Base-by-base conservation (phyloP, 2,888 invertebrate genomes). In the Drosophila buzzatii region DNA sequence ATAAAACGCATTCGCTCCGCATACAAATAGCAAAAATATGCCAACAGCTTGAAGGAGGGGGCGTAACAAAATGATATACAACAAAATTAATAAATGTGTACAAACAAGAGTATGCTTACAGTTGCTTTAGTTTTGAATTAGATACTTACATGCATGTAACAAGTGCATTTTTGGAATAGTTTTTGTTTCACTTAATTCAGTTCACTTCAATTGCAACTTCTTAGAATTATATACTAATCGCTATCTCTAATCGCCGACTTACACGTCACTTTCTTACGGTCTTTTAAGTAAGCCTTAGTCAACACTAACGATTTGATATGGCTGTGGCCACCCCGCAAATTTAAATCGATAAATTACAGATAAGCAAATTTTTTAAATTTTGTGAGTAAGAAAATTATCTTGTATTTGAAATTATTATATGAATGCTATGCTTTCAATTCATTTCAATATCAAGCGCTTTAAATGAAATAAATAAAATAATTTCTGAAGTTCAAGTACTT, bases 1-100 rank as follows among this genome's bases (percentile, higher is more conserved):
- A 89, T 97, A 97, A 55, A 97, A 93, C 53, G 94, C 90, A 44
- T 55, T 76, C 2, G 70, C 53, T 57, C 59, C 49, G 27, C 71
- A 73, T 3, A 79, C 41, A 27, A 78, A 59, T 39, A 89, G 70
- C 75, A 89, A 56, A 65, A 88, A 79, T 47, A 89, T 58, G 66
- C 65, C 65, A 23, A 71, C 81, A 31, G 70, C 84, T 85, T 47
- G 12, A 16, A 8, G 8, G 9, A 10, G 39, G 33, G 56, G 44
- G 62, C 51, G 64, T 60, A 45, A 45, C 7, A 6, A 39, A 20
- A 10, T 39, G 0, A n/a, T n/a, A 33, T 18, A 51, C 3, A 18
- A 51, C 1, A 51, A 20, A 52, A 16, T 14, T 0, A n/a, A 39
- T 7, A 39, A 3, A 20, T 7, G 5, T 18, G 2, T 2, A 1